A percentile compares a stretch with the other conserved stretches of the same genome.
phyloP scores from a whole-genome alignment of 1,140 invertebrate species.

The Holotrichia oblita region DNA sequence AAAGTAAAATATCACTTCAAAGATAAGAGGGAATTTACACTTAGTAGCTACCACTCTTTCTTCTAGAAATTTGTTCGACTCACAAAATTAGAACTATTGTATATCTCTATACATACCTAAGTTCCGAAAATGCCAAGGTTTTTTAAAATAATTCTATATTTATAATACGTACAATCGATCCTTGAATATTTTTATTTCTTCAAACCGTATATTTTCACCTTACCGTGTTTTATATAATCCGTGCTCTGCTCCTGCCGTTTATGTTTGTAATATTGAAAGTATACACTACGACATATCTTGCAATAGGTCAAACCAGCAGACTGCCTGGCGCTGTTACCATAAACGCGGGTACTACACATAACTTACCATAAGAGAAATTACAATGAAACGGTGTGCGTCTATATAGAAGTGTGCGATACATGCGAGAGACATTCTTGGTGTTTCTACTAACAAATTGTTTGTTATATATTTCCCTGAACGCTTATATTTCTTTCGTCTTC shows the following conservation, averaged over 20 bases:
- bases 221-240: conserved; percentile 5
- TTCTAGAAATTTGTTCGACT: too few relatives aligned
- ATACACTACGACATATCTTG: conserved; percentile 20
- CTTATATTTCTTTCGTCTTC: not conserved
- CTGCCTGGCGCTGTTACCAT: conserved; percentile 18
- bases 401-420: not conserved
- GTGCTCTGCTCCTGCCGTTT: not conserved
- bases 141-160: too few relatives aligned
- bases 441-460: not conserved
- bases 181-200: not conserved
- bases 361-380: conserved; percentile 21
- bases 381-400: conserved; percentile 10
- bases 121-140: too few relatives aligned
- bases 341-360: conserved; percentile 16
- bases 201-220: not conserved
- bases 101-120: too few relatives aligned
- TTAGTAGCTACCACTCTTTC: too few relatives aligned
- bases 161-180: not conserved
- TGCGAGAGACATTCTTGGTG: not conserved
- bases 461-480: not conserved
- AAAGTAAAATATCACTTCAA: too few relatives aligned
- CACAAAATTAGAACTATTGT: too few relatives aligned
- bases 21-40: too few relatives aligned
- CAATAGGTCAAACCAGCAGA: conserved; percentile 19
- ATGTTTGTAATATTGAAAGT: conserved; percentile 21